These are phyloP conservation scores for Polypterus bichir DNA, from an alignment of 2,113 vertebrate species.

Conservation along the genomic window DNA sequence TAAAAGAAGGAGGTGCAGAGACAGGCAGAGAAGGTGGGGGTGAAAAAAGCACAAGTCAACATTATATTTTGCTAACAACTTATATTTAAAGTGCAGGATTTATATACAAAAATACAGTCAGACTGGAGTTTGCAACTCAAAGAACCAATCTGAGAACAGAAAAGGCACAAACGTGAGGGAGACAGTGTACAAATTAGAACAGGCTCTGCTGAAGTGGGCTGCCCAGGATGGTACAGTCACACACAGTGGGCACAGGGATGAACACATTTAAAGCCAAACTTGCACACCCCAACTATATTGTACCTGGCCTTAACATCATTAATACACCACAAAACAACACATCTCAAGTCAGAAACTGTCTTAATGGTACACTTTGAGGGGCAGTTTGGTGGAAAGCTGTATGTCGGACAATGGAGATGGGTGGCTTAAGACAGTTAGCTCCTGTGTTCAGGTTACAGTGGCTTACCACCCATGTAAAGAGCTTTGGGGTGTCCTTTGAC, in stretches of 20 bases:
- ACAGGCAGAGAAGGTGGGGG: no score
- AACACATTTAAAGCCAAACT: constrained; percentile 43
- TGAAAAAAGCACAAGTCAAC: no score
- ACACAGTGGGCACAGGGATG: constrained; percentile 24
- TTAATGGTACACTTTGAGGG: constrained; percentile 5
- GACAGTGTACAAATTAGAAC: constrained; percentile 44
- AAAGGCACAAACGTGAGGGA: constrained; percentile 60
- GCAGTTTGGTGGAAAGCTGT: constrained; percentile 26
- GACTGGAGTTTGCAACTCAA: constrained; percentile 47
- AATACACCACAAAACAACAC: constrained; percentile 22
- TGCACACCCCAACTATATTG: constrained; percentile 21
- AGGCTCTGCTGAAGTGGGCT: constrained; percentile 23
- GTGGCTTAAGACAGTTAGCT: not conserved
- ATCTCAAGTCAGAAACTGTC: constrained; percentile 40
- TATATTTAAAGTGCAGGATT: constrained; percentile 67
- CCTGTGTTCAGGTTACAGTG: no score
- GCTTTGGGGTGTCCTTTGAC: no score
- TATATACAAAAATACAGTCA: constrained; percentile 70
- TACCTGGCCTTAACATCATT: not conserved
- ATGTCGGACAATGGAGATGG: constrained; percentile 23
- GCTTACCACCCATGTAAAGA: no score
- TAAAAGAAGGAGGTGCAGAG: no score
- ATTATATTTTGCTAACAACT: constrained; percentile 33
- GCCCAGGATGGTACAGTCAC: constrained; percentile 34
- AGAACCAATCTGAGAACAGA: constrained; percentile 48